Percentiles rank a stretch among this genome's conserved stretches.
phyloP scores from a whole-genome alignment of 2,888 invertebrate genomes.

The Cylindroiulus punctatus region DNA sequence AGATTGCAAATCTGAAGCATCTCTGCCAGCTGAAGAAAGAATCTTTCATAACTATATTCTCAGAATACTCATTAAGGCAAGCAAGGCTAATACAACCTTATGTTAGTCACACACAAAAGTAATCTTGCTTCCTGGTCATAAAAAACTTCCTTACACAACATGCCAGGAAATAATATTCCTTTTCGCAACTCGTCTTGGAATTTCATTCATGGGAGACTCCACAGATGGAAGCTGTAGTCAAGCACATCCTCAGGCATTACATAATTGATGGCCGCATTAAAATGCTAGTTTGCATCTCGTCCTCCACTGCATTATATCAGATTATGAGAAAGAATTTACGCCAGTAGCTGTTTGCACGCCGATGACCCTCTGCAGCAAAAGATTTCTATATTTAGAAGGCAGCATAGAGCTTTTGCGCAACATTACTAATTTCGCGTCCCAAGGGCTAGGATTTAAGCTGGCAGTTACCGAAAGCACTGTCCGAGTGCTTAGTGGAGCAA shows the following conservation, averaged over 20 bases:
- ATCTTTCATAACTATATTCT: neutral
- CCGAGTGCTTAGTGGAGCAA: neutral
- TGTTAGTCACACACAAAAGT: neutral
- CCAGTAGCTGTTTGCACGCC: neutral
- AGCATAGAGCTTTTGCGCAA: neutral
- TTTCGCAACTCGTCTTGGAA: neutral
- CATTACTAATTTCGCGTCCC: constrained; percentile 15
- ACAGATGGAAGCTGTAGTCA: constrained; percentile 6
- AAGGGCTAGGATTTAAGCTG: neutral
- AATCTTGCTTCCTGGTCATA: neutral
- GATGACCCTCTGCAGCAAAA: neutral
- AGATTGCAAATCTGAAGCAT: neutral
- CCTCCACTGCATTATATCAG: constrained; percentile 32
- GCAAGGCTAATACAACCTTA: neutral
- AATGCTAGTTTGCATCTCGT: constrained; percentile 14
- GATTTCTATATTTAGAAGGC: neutral
- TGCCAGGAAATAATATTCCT: neutral
- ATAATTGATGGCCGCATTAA: neutral
- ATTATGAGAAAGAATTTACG: constrained; percentile 32
- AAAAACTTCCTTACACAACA: neutral
- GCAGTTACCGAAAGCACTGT: neutral
- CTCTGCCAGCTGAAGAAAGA: neutral
- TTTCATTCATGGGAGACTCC: constrained; percentile 10
- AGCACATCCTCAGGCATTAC: neutral
- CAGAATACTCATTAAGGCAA: neutral